Base-by-base conservation (phyloP, 2,888 invertebrate species). In the Cenopis cana region DNA sequence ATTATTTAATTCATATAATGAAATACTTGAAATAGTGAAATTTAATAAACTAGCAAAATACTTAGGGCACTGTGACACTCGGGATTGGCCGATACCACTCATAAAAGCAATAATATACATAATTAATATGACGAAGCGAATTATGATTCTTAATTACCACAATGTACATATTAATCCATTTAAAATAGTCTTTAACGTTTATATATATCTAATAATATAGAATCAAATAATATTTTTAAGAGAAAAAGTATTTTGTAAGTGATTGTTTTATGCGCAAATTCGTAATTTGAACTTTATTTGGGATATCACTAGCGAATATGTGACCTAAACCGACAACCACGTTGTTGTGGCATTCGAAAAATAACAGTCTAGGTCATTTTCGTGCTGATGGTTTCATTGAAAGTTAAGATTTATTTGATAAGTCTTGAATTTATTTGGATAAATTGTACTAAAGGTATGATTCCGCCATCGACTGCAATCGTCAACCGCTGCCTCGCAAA, bases 221-320 rank as follows among this genome's bases (percentile, higher is more conserved):
- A 49, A 50, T 46, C 36, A 62, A 62, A 62, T 69, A 65, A 69
- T 69, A 69, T 69, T 69, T 65, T 64, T 57, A 64, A 57, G 50
- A 38, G 14, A 9, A 41, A 46, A 41, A 41, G 29, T 61, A 61
- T 59, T 65, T 65, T 65, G n/a, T 70, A 59, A 65, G 57, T 20
- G 29, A 52, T 54, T 33, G 33, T 59, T 65, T 59, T 18, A 33
- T n/a, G 64, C 59, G 59, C 69, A 59, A 65, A 46, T 36, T 52
- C 50, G 46, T 65, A 52, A 36, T 59, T 49, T 20, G 17, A 10
- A 38, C n/a, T 60, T 38, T 57, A n/a, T 59, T 20, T 11, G 6
- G 38, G 12, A 20, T n/a, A n/a, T 20, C 60, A 29, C 24, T 24
- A 60, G 46, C 52, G 33, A 49, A 50, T 24, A 41, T 24, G 12